Conservation (phyloP, 2,888 invertebrate species). For the Tetropium fuscum region DNA sequence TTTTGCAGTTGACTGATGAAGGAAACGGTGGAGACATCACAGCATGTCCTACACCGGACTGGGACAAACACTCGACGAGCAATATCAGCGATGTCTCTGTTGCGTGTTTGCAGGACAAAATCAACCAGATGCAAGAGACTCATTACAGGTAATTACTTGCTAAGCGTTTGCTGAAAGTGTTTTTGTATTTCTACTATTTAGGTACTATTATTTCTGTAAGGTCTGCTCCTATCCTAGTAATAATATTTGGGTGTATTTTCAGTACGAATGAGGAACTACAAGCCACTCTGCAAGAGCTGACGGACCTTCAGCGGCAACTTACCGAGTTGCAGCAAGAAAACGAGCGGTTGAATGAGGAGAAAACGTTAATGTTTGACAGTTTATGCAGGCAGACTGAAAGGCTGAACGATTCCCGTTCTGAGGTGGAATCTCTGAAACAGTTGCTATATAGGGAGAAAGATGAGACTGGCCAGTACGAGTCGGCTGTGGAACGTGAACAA, state of each 20-base stretch:
- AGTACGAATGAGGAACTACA: slow-evolving; percentile 94
- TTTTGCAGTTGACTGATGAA: slow-evolving; percentile 55
- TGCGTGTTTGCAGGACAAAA: slow-evolving; percentile 92
- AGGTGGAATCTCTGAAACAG: slow-evolving; percentile 87
- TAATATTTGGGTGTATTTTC: too few species aligned
- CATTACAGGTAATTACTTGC: slow-evolving; percentile 81
- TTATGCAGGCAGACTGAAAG: slow-evolving; percentile 93
- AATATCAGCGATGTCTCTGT: slow-evolving; percentile 91
- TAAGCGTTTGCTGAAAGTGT: too few species aligned
- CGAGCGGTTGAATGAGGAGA: slow-evolving; percentile 88
- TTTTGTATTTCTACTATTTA: too few species aligned
- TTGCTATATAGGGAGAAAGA: slow-evolving; percentile 79
- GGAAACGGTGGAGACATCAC: slow-evolving; percentile 67
- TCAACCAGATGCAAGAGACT: slow-evolving; percentile 93
- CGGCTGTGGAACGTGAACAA: slow-evolving; percentile 79
- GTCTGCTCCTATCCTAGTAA: too few species aligned
- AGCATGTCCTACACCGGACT: slow-evolving; percentile 83
- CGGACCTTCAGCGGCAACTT: slow-evolving; percentile 89
- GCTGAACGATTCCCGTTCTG: slow-evolving; percentile 86
- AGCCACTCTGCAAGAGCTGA: slow-evolving; percentile 92
- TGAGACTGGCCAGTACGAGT: slow-evolving; percentile 68
- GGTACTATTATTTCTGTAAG: too few species aligned
- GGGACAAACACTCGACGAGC: slow-evolving; percentile 93
- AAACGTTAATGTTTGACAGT: slow-evolving; percentile 89
- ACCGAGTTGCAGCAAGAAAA: slow-evolving; percentile 90